A percentile compares a stretch with the other conserved stretches of the same genome.
Conservation (phyloP, 2,888 invertebrate genomes). For the Melitaea athalia region DNA sequence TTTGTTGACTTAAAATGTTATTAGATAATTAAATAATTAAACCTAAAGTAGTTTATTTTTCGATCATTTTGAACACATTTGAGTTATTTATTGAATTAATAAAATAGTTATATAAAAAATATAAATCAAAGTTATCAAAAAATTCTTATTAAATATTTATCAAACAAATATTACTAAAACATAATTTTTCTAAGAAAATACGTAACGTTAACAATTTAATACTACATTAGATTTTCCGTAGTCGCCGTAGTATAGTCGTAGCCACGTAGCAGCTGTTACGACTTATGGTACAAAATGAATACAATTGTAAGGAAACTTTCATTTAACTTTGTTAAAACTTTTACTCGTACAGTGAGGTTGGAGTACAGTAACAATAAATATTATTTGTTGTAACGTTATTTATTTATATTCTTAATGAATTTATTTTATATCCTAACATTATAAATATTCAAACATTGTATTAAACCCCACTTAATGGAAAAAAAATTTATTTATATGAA, state of each 20-base stretch:
- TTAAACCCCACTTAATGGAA: too few relatives aligned
- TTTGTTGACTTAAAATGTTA: not conserved
- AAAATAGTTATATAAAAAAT: too few relatives aligned
- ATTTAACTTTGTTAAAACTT: slow-evolving; percentile 23
- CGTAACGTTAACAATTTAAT: not conserved
- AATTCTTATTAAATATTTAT: too few relatives aligned
- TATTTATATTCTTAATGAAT: too few relatives aligned
- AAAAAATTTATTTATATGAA: too few relatives aligned
- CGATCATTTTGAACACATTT: not conserved
- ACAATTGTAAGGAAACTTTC: slow-evolving; percentile 18
- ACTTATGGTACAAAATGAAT: slow-evolving; percentile 26
- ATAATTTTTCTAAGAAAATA: not conserved
- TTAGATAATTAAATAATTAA: not conserved
- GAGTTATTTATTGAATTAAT: too few relatives aligned
- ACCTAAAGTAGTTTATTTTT: not conserved
- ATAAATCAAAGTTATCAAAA: too few relatives aligned
- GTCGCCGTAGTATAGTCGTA: slow-evolving; percentile 23
- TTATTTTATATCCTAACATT: too few relatives aligned
- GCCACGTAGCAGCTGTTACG: slow-evolving; percentile 33
- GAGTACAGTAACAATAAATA: too few relatives aligned
- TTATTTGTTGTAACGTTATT: too few relatives aligned
- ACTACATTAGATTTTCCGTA: slow-evolving; percentile 13
- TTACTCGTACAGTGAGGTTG: not conserved
- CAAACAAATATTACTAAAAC: not conserved
- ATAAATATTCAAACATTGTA: too few relatives aligned